A percentile compares a stretch with the other conserved stretches of the same genome.
Conservation (phyloP, 2,113 vertebrate genomes). For the Morone saxatilis region DNA sequence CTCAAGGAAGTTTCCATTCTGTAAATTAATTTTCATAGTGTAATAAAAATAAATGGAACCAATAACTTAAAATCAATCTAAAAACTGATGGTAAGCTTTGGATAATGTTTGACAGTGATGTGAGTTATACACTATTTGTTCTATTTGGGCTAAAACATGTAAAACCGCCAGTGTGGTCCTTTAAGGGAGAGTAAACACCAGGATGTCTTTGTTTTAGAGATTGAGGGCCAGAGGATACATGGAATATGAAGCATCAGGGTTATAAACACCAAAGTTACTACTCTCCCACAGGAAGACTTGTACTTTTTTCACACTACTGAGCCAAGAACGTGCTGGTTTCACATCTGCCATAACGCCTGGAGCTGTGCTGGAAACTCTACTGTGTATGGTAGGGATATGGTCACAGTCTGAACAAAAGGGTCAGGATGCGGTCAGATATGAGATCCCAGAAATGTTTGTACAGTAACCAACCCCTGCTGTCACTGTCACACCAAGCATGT, state of each 20-base stretch:
- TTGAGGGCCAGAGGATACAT: conserved; percentile 14
- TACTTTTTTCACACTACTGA: conserved; percentile 3
- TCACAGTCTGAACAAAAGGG: conserved; percentile 37
- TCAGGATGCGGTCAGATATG: conserved; percentile 51
- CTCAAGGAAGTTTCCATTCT: not conserved
- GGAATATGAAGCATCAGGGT: conserved; percentile 32
- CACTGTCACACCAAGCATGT: conserved; percentile 61
- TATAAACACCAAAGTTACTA: conserved; percentile 23
- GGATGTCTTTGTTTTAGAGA: conserved; percentile 35
- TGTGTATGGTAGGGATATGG: conserved; percentile 23
- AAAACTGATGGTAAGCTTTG: not conserved
- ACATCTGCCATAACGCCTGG: conserved; percentile 5
- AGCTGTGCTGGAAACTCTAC: conserved; percentile 31
- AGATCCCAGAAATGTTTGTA: conserved; percentile 64
- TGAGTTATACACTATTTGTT: not conserved
- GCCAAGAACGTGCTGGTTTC: conserved; percentile 40
- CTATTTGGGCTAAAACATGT: conserved; percentile 56
- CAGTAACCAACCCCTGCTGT: conserved; percentile 58
- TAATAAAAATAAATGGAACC: conserved; percentile 25
- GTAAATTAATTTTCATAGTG: not conserved
- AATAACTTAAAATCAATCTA: not conserved
- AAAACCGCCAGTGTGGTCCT: conserved; percentile 42
- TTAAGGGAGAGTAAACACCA: conserved; percentile 52
- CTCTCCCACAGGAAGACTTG: conserved; percentile 22
- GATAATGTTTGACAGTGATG: conserved; percentile 1